Base-by-base conservation (phyloP, 2,888 invertebrate genomes). In the Pristionchus arcanus region DNA sequence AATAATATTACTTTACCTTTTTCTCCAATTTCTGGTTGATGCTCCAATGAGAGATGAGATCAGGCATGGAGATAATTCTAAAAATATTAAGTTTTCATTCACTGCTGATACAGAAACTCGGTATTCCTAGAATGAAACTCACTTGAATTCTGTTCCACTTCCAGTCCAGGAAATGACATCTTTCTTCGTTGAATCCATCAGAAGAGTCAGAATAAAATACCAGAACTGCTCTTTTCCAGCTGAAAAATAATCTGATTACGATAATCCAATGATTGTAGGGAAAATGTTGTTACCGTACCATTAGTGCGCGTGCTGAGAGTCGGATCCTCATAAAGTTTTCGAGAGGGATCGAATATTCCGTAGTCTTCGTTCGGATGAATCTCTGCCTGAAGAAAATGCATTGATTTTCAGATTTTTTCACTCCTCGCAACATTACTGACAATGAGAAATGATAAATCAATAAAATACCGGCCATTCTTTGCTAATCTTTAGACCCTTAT, bases 61-160 rank as follows among this genome's bases (percentile, higher is more conserved):
- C 25, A 21, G 63, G 9, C 19, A 63, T 21, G 21, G 63, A 63
- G 21, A 21, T 13, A n/a, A 63, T 63, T 9, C 63, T 63, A 21
- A 63, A 63, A 63, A 25, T 4, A 63, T 21, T 7, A 7, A 7
- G 21, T 3, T 63, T 7, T n/a, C n/a, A 49, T 11, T 49, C 4
- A 9, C 13, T 49, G 11, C 42, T 49, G 42, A 7, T 3, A 49
- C 42, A 49, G 42, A 49, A 49, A 42, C 9, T 42, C 3, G 9
- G 9, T 42, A 42, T 42, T 42, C 9, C 42, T 42, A 49, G 63
- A 63, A 11, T 63, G 11, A 15, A 53, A 81, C 81, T 49, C 11
- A 49, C 81, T 53, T 21, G 81, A 81, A 81, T 81, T 81, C 81
- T 19, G 28, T 49, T 81, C 81, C 53, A 53, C 49, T 81, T 81